Base-by-base conservation (phyloP, 1,140 invertebrate genomes). In the Nymphalis io region DNA sequence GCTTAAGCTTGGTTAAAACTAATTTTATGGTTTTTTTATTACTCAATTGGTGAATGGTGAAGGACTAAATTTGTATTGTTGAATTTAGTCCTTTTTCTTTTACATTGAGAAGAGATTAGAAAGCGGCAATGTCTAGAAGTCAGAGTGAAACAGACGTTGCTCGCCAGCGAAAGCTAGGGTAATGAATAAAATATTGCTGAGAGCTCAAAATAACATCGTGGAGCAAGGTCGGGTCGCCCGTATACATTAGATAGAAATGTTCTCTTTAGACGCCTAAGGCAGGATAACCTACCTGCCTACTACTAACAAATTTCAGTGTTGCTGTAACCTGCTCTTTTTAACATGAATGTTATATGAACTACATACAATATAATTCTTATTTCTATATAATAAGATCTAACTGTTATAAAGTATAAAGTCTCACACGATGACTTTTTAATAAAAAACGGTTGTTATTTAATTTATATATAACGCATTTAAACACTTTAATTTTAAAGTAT, bases 181-280 rank as follows among this genome's bases (percentile, higher is more conserved):
- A 66, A 59, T 71, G 69, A 71, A 71, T 71, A 71, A 71, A 75
- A 71, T 71, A 75, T 75, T 65, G 72, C 38, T 42, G 55, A 59
- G 69, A 60, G 70, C 73, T 62, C 57, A 51, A 75, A 75, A 75
- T 72, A 75, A 71, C 69, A 65, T 71, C 59, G 48, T 62, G 62
- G 69, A 62, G 65, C 66, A 72, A 75, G 73, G 73, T 72, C 73
- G 62, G 72, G 63, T 73, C 67, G 57, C 33, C 48, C 60, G 60
- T 72, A 66, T 70, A 58, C 55, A 42, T 60, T 38, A 71, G 59
- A 71, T 61, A 65, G 59, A 61, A 60, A 60, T 66, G 55, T 66
- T 66, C 23, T 33, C 55, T 59, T 59, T 59, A 66, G 59, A n/a
- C 64, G 53, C 16, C 42, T 55, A 59, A 33, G 46, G 39, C 15